A percentile compares a stretch with the other conserved stretches of the same genome.
Evolutionary conservation across 2,888 invertebrate species (phyloP).

Genomic region (Clusia tigrina): DNA sequence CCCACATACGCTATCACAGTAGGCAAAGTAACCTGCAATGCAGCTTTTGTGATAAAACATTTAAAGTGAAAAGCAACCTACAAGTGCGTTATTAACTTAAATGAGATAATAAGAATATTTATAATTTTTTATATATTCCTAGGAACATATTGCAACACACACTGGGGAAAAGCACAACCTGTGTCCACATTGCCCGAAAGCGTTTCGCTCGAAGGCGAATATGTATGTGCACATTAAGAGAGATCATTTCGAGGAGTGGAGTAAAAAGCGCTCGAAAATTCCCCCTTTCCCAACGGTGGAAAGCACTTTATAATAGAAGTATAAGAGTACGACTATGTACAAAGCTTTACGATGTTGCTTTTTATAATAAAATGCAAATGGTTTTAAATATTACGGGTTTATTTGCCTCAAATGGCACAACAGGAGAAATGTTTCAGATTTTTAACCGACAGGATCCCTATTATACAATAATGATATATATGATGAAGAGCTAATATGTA

Average conservation of each 20-base stretch:
- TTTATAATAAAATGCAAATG: too few relatives aligned
- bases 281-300: neutral
- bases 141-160: conserved; percentile 58
- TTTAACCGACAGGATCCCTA: too few relatives aligned
- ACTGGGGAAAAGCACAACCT: conserved; percentile 55
- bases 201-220: conserved; percentile 56
- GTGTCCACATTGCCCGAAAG: conserved; percentile 57
- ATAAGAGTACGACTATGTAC: too few relatives aligned
- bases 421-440: too few relatives aligned
- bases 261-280: too few relatives aligned
- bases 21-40: conserved; percentile 50
- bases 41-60: conserved; percentile 53
- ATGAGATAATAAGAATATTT: neutral
- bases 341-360: too few relatives aligned
- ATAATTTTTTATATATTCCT: neutral
- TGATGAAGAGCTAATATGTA: too few relatives aligned
- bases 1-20: neutral
- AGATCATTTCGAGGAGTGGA: conserved; percentile 54
- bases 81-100: conserved; percentile 37
- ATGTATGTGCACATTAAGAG: conserved; percentile 60
- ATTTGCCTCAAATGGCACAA: too few relatives aligned
- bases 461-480: too few relatives aligned
- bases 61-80: conserved; percentile 52
- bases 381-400: too few relatives aligned
- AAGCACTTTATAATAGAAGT: neutral